Percentiles rank a stretch among this genome's conserved stretches.
Conservation (phyloP, 2,797 vertebrate genomes). For the Perodicticus potto region DNA sequence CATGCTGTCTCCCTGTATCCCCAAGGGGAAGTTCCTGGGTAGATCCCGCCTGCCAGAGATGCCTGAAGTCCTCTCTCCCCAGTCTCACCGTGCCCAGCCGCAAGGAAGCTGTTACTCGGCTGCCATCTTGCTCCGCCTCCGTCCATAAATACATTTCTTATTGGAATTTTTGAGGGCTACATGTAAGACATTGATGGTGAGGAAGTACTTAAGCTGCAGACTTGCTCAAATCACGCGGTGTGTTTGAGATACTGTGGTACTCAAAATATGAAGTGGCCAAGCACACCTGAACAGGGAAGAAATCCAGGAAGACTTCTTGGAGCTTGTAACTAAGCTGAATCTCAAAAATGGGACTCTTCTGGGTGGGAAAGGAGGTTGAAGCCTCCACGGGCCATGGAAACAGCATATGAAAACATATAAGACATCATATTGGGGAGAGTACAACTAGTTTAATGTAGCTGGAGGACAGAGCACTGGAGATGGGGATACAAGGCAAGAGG, state of each 20-base stretch:
- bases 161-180: not conserved
- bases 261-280: not conserved
- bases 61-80: too few relatives aligned
- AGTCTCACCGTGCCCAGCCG: too few relatives aligned
- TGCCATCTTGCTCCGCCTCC: too few relatives aligned
- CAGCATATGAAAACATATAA: not conserved
- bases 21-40: too few relatives aligned
- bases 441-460: not conserved
- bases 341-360: constrained; percentile 9
- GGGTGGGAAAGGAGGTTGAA: not conserved
- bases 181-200: not conserved
- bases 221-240: not conserved
- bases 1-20: too few relatives aligned
- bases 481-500: not conserved
- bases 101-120: too few relatives aligned
- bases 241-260: not conserved
- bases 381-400: not conserved
- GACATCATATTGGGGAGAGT: not conserved
- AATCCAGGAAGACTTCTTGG: not conserved
- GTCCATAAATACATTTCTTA: constrained; percentile 28
- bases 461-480: not conserved
- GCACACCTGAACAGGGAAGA: not conserved
- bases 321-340: not conserved
- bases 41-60: too few relatives aligned
- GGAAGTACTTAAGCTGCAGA: not conserved